phyloP scores from a whole-genome alignment of 2,888 invertebrate species.

The Drosophila percnosoma region DNA sequence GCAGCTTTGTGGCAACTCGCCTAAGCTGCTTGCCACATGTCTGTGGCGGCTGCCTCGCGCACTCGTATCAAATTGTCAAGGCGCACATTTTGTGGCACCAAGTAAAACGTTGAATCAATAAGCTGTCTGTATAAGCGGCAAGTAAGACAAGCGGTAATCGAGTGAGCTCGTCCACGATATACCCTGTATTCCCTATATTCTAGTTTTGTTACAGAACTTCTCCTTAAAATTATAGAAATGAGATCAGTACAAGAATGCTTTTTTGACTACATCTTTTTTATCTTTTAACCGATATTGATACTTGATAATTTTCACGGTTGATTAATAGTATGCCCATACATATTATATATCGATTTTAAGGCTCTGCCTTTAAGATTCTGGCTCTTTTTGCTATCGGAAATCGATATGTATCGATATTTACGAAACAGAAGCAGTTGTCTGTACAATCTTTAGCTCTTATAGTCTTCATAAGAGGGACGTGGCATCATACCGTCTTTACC shows the following conservation, averaged over 20 bases:
- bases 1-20: conserved; percentile 31
- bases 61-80: conserved; percentile 64
- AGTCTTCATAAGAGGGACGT: background rate
- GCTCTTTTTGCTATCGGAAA: background rate
- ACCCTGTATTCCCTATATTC: background rate
- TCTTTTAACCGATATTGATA: too few relatives aligned
- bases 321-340: background rate
- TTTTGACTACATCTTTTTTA: background rate
- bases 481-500: background rate
- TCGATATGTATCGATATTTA: background rate
- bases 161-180: background rate
- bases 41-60: conserved; percentile 11
- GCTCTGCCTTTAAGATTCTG: background rate
- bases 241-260: background rate
- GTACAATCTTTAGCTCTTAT: background rate
- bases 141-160: background rate
- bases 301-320: background rate
- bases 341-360: background rate
- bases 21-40: conserved; percentile 65
- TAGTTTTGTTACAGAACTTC: background rate
- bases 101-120: conserved; percentile 58
- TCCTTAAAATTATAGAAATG: background rate
- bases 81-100: conserved; percentile 54
- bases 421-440: background rate
- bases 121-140: conserved; percentile 25